These are phyloP conservation scores for Megaceryle torquata DNA, from an alignment of 2,113 vertebrate genomes.

Conservation along the genomic window DNA sequence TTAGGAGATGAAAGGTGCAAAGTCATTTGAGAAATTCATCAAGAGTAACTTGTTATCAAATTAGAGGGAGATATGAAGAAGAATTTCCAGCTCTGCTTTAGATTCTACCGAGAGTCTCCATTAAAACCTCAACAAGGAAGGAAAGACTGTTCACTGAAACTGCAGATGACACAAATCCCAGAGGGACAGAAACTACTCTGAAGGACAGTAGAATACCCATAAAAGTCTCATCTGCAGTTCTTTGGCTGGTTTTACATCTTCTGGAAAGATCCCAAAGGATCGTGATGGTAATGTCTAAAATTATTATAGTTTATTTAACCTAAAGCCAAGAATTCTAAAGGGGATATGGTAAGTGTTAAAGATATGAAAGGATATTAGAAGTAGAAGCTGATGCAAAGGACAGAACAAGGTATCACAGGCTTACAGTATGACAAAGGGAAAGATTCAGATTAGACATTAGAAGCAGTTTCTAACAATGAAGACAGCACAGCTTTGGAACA, in stretches of 20 bases:
- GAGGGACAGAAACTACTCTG: background rate
- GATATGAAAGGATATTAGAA: background rate
- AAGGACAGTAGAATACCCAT: background rate
- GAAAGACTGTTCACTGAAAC: background rate
- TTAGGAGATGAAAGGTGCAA: background rate
- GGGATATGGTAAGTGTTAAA: background rate
- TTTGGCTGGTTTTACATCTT: background rate
- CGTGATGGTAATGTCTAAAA: background rate
- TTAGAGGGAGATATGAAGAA: background rate
- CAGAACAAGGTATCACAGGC: background rate
- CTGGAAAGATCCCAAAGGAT: background rate
- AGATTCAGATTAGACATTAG: background rate
- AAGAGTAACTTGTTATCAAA: background rate
- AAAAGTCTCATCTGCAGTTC: background rate
- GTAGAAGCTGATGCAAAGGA: background rate
- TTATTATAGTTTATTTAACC: background rate
- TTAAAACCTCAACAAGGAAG: background rate
- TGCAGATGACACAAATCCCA: background rate
- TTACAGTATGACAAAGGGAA: background rate
- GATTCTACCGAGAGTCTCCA: background rate
- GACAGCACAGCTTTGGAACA: background rate
- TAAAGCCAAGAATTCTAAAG: background rate
- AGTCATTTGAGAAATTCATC: background rate
- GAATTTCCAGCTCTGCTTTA: background rate
- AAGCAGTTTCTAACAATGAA: background rate